Evolutionary conservation across 1,140 invertebrate genomes (phyloP).

Genomic region (Drosophila miranda): DNA sequence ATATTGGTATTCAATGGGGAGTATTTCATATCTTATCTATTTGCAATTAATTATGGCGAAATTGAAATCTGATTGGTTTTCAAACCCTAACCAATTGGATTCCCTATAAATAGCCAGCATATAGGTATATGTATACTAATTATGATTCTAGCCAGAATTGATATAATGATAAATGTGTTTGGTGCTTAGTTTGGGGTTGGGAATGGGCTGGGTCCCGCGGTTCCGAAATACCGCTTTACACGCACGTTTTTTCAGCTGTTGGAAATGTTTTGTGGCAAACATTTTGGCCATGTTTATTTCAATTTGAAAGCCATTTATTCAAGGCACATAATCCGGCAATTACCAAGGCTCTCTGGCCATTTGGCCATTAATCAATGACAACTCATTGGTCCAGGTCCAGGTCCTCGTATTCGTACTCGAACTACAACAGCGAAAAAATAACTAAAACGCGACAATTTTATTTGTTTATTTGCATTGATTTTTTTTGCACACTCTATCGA

Average conservation of each 20-base stretch:
- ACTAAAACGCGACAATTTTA: conserved; percentile 67
- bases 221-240: not conserved
- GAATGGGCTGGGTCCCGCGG: no score
- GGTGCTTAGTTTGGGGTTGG: no score
- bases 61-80: conserved; percentile 28
- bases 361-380: conserved; percentile 68
- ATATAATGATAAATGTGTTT: not conserved
- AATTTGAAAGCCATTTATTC: conserved; percentile 42
- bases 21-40: conserved; percentile 30
- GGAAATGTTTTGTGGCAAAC: conserved; percentile 43
- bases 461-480: conserved; percentile 69
- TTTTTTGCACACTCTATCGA: conserved; percentile 59
- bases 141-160: not conserved
- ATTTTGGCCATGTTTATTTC: conserved; percentile 31
- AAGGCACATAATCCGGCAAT: conserved; percentile 21
- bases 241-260: conserved; percentile 52
- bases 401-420: not conserved
- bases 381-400: conserved; percentile 15
- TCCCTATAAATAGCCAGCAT: conserved; percentile 1
- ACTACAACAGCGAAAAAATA: conserved; percentile 12
- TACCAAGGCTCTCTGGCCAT: conserved; percentile 18
- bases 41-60: conserved; percentile 27
- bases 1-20: no score
- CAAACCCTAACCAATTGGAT: conserved; percentile 20
- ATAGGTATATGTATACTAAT: not conserved